phyloP scores from a whole-genome alignment of 1,140 invertebrate species.

The Rhagoletis pomonella region DNA sequence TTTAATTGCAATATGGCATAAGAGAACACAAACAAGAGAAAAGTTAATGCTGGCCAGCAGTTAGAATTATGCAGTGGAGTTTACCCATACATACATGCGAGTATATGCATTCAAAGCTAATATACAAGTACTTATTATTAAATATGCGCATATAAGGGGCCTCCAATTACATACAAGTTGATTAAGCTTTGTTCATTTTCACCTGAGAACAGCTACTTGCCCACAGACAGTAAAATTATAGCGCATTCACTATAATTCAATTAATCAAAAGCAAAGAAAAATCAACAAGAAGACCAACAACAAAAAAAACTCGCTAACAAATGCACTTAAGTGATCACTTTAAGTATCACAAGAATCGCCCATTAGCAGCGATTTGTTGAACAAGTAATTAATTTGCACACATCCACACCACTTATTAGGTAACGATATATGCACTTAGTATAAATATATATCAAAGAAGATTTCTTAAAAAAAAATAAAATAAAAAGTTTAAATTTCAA shows the following conservation, averaged over 20 bases:
- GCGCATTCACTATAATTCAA: neutral
- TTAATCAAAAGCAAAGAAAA: constrained; percentile 8
- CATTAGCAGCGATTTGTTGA: constrained; percentile 9
- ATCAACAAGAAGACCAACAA: neutral
- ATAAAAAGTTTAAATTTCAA: neutral
- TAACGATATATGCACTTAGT: neutral
- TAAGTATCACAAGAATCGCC: constrained; percentile 7
- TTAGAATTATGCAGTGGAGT: neutral
- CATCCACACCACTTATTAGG: neutral
- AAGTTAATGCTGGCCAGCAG: neutral
- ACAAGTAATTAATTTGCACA: neutral
- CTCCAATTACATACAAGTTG: too few species aligned
- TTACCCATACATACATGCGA: neutral
- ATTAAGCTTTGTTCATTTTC: neutral
- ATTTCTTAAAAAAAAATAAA: neutral
- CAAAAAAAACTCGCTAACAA: neutral
- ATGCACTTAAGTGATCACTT: constrained; percentile 16
- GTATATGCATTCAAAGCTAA: neutral
- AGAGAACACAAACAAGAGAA: neutral
- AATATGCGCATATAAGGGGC: too few species aligned
- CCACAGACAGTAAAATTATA: neutral
- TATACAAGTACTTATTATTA: neutral
- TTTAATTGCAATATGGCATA: neutral
- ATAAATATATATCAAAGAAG: neutral
- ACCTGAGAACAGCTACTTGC: neutral